phyloP scores from a whole-genome alignment of 2,888 invertebrate species.

The Polietes domitor region DNA sequence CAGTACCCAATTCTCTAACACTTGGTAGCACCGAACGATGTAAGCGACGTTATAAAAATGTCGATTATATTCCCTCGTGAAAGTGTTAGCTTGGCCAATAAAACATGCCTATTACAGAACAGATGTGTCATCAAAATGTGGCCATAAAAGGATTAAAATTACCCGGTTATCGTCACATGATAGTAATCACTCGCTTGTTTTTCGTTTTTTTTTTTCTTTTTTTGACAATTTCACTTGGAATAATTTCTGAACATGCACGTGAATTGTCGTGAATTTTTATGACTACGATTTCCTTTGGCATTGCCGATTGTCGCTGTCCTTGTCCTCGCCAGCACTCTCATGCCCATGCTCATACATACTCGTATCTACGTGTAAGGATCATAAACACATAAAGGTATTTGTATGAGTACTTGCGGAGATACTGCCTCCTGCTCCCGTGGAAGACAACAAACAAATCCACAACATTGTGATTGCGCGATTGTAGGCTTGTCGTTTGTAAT shows the following conservation, averaged over 20 bases:
- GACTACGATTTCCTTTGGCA: neutral
- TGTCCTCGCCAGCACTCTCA: neutral
- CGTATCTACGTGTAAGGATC: slow-evolving; percentile 5
- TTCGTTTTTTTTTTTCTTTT: slow-evolving; percentile 36
- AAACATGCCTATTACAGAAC: too few relatives aligned
- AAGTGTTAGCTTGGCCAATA: too few relatives aligned
- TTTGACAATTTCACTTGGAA: neutral
- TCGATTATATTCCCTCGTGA: too few relatives aligned
- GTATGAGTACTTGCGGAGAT: neutral
- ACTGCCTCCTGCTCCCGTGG: neutral
- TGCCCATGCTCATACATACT: neutral
- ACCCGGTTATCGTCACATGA: neutral
- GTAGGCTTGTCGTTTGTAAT: neutral
- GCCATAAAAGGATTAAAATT: neutral
- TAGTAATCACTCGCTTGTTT: slow-evolving; percentile 34
- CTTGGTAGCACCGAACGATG: too few relatives aligned
- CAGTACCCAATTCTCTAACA: too few relatives aligned
- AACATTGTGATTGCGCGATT: neutral
- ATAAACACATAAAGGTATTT: slow-evolving; percentile 20
- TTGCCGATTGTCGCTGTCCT: neutral
- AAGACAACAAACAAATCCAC: slow-evolving; percentile 1
- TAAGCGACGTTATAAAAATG: too few relatives aligned
- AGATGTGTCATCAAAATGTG: neutral
- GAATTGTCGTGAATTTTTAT: slow-evolving; percentile 48
- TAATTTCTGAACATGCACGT: slow-evolving; percentile 28